These are phyloP conservation scores for Cydia fagiglandana DNA, from an alignment of 1,140 invertebrate genomes.

Conservation along the genomic window DNA sequence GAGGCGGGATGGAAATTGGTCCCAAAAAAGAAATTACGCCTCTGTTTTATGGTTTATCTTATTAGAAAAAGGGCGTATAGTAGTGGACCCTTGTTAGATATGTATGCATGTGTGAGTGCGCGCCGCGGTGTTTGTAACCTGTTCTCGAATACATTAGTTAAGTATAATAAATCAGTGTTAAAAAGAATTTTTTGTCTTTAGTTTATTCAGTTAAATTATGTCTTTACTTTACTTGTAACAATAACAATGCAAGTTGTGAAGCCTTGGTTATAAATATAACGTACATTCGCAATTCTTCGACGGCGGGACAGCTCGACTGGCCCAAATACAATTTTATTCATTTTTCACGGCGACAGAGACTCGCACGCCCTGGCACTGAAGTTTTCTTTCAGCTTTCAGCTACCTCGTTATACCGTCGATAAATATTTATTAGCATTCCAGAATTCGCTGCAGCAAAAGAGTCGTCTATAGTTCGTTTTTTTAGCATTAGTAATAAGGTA, in stretches of 20 bases:
- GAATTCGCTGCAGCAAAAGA: constrained; percentile 3
- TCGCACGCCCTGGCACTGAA: constrained; percentile 70
- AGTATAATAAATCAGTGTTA: too few relatives aligned
- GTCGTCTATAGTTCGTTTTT: too few relatives aligned
- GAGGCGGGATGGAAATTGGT: neutral
- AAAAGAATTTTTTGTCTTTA: constrained; percentile 17
- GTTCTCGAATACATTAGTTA: too few relatives aligned
- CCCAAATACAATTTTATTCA: constrained; percentile 75
- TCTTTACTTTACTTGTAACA: too few relatives aligned
- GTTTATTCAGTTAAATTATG: too few relatives aligned
- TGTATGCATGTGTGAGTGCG: too few relatives aligned
- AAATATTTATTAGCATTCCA: constrained; percentile 27
- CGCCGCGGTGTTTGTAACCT: too few relatives aligned
- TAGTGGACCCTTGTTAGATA: too few relatives aligned
- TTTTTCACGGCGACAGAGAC: constrained; percentile 74
- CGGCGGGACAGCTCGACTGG: constrained; percentile 52
- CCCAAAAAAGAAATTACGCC: too few relatives aligned
- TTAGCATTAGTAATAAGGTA: too few relatives aligned
- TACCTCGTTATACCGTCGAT: constrained; percentile 2
- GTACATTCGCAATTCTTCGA: constrained; percentile 45
- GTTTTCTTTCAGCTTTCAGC: constrained; percentile 56
- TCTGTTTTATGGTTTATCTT: too few relatives aligned
- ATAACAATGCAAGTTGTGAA: neutral
- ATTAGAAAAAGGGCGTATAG: too few relatives aligned
- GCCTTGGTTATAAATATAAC: constrained; percentile 36